Evolutionary conservation across 2,113 vertebrate genomes (phyloP).

Genomic region (Xiphophorus hellerii): DNA sequence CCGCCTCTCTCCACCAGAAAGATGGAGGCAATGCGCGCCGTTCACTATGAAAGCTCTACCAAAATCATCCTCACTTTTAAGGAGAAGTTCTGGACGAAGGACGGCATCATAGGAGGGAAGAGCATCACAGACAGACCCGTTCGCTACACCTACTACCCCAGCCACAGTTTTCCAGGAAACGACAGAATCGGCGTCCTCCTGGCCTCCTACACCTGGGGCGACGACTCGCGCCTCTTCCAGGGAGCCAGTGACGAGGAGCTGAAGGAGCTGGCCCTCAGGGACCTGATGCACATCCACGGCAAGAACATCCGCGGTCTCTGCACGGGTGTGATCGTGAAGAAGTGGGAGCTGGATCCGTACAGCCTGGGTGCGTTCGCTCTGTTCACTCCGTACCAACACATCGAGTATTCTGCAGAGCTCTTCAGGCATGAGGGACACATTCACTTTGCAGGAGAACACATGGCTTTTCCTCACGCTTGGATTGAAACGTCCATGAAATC

Average conservation of each 20-base stretch:
- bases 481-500: slow-evolving; percentile 83
- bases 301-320: slow-evolving; percentile 28
- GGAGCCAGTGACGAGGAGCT: slow-evolving; percentile 54
- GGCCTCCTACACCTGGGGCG: slow-evolving; percentile 82
- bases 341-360: slow-evolving; percentile 77
- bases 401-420: slow-evolving; percentile 61
- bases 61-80: slow-evolving; percentile 81
- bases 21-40: slow-evolving; percentile 66
- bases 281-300: slow-evolving; percentile 75
- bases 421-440: slow-evolving; percentile 70
- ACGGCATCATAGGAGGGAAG: slow-evolving; percentile 59
- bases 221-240: slow-evolving; percentile 73
- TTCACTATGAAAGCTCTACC: slow-evolving; percentile 78
- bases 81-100: slow-evolving; percentile 77
- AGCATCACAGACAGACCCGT: slow-evolving; percentile 79
- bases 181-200: slow-evolving; percentile 60
- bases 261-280: slow-evolving; percentile 65
- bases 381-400: slow-evolving; percentile 81
- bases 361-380: slow-evolving; percentile 74
- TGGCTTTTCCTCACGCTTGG: slow-evolving; percentile 80
- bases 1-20: slow-evolving; percentile 69
- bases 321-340: slow-evolving; percentile 75
- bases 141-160: slow-evolving; percentile 83
- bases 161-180: slow-evolving; percentile 70
- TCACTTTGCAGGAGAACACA: slow-evolving; percentile 83